phyloP scores from a whole-genome alignment of 2,113 vertebrate species.

The Gymnobelideus leadbeateri region DNA sequence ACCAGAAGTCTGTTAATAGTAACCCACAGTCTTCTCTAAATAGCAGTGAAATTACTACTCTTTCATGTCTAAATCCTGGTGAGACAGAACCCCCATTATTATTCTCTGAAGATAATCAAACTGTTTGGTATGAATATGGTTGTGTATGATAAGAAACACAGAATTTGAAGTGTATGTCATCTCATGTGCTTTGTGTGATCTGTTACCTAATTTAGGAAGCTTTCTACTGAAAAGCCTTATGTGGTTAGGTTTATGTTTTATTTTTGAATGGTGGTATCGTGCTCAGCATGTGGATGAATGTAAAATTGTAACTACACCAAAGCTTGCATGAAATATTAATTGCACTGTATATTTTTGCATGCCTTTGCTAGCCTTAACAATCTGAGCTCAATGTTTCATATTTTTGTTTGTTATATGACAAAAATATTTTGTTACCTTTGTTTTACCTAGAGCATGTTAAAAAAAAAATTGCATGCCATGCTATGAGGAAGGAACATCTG shows the following conservation, averaged over 20 bases:
- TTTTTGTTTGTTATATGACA: slow-evolving; percentile 69
- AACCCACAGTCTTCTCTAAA: slow-evolving; percentile 39
- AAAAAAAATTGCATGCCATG: slow-evolving; percentile 79
- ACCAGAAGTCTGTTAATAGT: slow-evolving; percentile 66
- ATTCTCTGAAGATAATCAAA: slow-evolving; percentile 93
- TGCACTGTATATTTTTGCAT: slow-evolving; percentile 86
- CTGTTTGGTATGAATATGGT: slow-evolving; percentile 98
- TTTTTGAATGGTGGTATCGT: slow-evolving; percentile 43
- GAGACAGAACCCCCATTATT: slow-evolving; percentile 83
- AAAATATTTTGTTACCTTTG: slow-evolving; percentile 62
- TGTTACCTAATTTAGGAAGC: slow-evolving; percentile 64
- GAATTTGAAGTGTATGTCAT: slow-evolving; percentile 37
- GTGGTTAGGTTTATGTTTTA: slow-evolving; percentile 55
- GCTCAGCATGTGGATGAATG: slow-evolving; percentile 80
- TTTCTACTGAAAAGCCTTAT: slow-evolving; percentile 46
- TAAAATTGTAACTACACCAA: slow-evolving; percentile 82
- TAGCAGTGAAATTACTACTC: slow-evolving; percentile 62
- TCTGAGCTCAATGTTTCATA: slow-evolving; percentile 70
- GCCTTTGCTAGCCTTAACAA: slow-evolving; percentile 77
- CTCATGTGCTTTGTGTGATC: slow-evolving; percentile 46
- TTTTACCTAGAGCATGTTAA: slow-evolving; percentile 81
- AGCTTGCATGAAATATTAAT: slow-evolving; percentile 84
- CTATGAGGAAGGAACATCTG: slow-evolving; percentile 47
- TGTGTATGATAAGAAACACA: slow-evolving; percentile 89
- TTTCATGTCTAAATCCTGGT: slow-evolving; percentile 64